Conservation (phyloP, 2,888 invertebrate species). For the Drosophila greeni region DNA sequence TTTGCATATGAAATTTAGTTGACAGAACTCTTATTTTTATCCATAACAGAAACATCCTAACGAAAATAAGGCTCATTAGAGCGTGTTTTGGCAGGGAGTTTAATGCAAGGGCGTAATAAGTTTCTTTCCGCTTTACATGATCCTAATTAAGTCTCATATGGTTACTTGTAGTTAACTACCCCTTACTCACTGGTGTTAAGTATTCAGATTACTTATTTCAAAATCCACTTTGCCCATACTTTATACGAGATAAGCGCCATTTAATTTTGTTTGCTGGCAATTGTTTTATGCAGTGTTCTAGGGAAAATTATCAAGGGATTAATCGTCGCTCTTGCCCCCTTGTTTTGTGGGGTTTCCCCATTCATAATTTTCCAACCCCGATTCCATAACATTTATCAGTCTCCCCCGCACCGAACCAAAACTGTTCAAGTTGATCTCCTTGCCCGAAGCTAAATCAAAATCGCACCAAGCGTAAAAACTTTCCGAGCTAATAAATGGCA, state of each 20-base stretch:
- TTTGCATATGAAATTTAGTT: constrained; percentile 73
- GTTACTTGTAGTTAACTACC: not conserved
- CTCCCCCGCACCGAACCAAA: not conserved
- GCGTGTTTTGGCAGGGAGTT: constrained; percentile 1
- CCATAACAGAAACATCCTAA: constrained; percentile 3
- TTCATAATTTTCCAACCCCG: not conserved
- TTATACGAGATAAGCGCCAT: not conserved
- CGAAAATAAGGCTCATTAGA: constrained; percentile 6
- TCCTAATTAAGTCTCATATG: no score
- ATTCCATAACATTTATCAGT: constrained; percentile 15
- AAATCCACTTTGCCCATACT: not conserved
- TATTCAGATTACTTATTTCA: not conserved
- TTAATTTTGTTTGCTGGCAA: not conserved
- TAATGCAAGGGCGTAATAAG: not conserved
- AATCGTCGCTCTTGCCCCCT: not conserved
- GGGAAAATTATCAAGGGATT: not conserved
- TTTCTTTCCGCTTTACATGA: not conserved
- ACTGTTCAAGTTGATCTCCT: constrained; percentile 22
- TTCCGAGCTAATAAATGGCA: constrained; percentile 65
- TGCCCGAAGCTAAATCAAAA: constrained; percentile 61
- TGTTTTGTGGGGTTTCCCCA: constrained; percentile 1
- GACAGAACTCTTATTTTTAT: constrained; percentile 47
- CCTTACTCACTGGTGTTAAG: no score
- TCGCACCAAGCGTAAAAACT: constrained; percentile 63
- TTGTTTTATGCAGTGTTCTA: not conserved